A percentile compares a stretch with the other conserved stretches of the same genome.
Evolutionary conservation across 1,140 invertebrate species (phyloP).

Genomic region (Cepaea nemoralis): DNA sequence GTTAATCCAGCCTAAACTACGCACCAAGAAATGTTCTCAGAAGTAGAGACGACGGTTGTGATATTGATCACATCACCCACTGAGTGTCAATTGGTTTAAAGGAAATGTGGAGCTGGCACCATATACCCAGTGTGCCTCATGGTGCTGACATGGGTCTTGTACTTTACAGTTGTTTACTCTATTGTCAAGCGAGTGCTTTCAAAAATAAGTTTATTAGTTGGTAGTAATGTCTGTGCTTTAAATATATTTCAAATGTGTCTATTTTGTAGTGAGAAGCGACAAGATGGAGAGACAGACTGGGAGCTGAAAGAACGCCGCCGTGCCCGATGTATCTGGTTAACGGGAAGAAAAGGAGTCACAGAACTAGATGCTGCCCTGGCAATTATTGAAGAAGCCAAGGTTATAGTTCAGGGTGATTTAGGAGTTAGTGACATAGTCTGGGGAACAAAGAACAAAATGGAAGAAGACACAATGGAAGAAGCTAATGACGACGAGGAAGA

Average conservation of each 20-base stretch:
- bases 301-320: constrained; percentile 79
- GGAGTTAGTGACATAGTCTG: constrained; percentile 64
- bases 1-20: too few species aligned
- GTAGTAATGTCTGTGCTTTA: too few species aligned
- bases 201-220: too few species aligned
- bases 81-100: too few species aligned
- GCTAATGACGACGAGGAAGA: background rate
- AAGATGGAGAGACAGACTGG: constrained; percentile 79
- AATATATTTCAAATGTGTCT: background rate
- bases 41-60: too few species aligned
- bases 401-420: constrained; percentile 66
- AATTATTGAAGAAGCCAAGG: constrained; percentile 85
- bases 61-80: too few species aligned
- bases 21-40: too few species aligned
- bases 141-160: too few species aligned
- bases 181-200: too few species aligned
- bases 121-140: too few species aligned
- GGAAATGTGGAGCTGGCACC: too few species aligned
- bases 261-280: constrained; percentile 77
- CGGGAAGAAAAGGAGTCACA: constrained; percentile 85
- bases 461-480: background rate
- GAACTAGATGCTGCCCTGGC: constrained; percentile 84
- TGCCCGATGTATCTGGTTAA: constrained; percentile 80
- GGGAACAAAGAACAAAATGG: constrained; percentile 27
- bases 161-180: too few species aligned